These are phyloP conservation scores for Stegastes partitus DNA, from an alignment of 2,113 vertebrate genomes.

Conservation along the genomic window DNA sequence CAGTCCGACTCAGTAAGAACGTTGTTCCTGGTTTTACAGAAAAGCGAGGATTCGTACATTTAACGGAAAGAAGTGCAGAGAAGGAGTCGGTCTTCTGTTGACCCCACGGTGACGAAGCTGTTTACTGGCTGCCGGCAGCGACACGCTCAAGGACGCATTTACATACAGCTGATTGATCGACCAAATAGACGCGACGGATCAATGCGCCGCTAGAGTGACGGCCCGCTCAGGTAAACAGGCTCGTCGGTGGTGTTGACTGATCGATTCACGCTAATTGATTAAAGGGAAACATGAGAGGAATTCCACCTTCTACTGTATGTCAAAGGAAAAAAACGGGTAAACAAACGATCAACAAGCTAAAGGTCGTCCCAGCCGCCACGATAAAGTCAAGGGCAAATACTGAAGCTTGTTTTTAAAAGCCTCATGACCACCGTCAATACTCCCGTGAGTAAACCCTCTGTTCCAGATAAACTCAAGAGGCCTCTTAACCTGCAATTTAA, in stretches of 20 bases:
- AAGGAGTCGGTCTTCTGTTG: too few species aligned
- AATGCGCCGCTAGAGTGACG: not conserved
- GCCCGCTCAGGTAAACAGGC: constrained; percentile 1
- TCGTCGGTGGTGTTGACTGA: not conserved
- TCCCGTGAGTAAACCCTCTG: too few species aligned
- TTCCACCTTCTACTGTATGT: not conserved
- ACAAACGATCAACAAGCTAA: not conserved
- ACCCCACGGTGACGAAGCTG: not conserved
- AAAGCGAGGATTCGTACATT: too few species aligned
- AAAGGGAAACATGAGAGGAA: constrained; percentile 10
- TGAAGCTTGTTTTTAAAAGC: not conserved
- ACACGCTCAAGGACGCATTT: constrained; percentile 3
- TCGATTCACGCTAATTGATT: constrained; percentile 36
- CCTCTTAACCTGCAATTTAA: not conserved
- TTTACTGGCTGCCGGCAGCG: not conserved
- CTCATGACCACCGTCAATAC: not conserved
- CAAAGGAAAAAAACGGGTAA: not conserved
- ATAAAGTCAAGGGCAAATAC: not conserved
- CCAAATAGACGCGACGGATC: constrained; percentile 1
- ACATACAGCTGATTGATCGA: constrained; percentile 4
- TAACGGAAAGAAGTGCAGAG: too few species aligned
- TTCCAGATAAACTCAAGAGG: not conserved
- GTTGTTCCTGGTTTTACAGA: too few species aligned
- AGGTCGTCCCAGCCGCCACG: not conserved
- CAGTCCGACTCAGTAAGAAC: too few species aligned